These are phyloP conservation scores for Erethizon dorsatum DNA, from an alignment of 2,797 vertebrate genomes.

Conservation along the genomic window DNA sequence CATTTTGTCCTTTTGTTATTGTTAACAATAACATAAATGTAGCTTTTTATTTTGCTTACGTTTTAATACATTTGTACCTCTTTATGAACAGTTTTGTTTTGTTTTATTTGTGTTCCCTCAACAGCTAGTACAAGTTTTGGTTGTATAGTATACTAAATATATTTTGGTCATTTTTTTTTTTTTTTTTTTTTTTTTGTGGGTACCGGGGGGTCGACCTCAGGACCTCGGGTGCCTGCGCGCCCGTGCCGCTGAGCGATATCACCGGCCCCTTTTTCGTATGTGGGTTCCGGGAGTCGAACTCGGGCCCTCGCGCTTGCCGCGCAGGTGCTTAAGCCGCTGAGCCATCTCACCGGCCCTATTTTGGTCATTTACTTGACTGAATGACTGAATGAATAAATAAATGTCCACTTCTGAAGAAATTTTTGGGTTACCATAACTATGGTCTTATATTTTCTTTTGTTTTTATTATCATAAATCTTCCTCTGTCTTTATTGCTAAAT, in stretches of 20 bases:
- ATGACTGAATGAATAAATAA: neutral
- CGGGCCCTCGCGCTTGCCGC: too few species aligned
- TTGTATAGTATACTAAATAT: neutral
- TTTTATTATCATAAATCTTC: conserved; percentile 23
- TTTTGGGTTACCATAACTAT: neutral
- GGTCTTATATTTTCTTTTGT: conserved; percentile 51
- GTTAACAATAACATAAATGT: neutral
- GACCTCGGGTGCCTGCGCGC: too few species aligned
- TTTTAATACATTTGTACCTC: neutral
- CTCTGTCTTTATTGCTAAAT: conserved; percentile 28
- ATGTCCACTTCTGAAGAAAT: neutral
- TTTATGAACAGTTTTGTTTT: neutral
- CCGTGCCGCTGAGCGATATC: too few species aligned
- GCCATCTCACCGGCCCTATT: too few species aligned
- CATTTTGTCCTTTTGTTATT: neutral
- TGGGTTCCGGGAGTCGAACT: too few species aligned
- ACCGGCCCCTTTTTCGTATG: too few species aligned
- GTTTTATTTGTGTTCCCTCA: neutral
- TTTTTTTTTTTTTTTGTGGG: too few species aligned
- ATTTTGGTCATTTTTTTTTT: conserved; percentile 48
- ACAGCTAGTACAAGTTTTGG: neutral
- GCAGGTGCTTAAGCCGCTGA: too few species aligned
- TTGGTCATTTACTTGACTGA: neutral
- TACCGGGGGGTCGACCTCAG: too few species aligned
- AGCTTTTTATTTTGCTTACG: conserved; percentile 2